phyloP scores from a whole-genome alignment of 2,113 vertebrate genomes.

The Carassius carassius region DNA sequence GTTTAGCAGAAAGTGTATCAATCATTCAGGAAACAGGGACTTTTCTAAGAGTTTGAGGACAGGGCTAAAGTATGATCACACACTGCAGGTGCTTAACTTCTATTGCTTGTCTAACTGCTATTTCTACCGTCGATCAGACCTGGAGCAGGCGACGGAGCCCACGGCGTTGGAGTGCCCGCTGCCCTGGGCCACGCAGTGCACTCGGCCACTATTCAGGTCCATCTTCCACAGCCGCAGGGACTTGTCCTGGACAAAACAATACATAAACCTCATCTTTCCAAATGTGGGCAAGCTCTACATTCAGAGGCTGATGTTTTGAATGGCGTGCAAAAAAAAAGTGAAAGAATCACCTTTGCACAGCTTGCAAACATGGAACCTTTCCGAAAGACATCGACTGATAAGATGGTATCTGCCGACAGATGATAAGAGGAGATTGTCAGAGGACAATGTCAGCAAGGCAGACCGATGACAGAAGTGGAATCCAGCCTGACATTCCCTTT shows the following conservation, averaged over 20 bases:
- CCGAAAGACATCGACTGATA: constrained; percentile 91
- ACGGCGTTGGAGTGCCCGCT: constrained; percentile 84
- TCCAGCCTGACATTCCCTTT: not conserved
- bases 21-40: not conserved
- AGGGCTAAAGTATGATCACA: not conserved
- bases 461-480: not conserved
- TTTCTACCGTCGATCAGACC: constrained; percentile 69
- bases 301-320: not conserved
- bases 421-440: not conserved
- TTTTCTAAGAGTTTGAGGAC: not conserved
- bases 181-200: constrained; percentile 85
- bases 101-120: not conserved
- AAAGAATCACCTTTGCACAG: constrained; percentile 85
- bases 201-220: constrained; percentile 74
- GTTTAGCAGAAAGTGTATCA: not conserved
- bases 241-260: constrained; percentile 78
- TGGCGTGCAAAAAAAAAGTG: not conserved
- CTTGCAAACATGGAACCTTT: constrained; percentile 87
- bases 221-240: constrained; percentile 88
- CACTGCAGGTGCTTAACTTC: not conserved
- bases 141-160: constrained; percentile 87
- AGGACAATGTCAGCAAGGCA: not conserved
- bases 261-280: not conserved
- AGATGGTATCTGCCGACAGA: constrained; percentile 81
- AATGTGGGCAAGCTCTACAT: not conserved